Percentiles rank a stretch among this genome's conserved stretches.
Conservation (phyloP, 2,888 invertebrate species). For the Prosopocoilus inquinatus region DNA sequence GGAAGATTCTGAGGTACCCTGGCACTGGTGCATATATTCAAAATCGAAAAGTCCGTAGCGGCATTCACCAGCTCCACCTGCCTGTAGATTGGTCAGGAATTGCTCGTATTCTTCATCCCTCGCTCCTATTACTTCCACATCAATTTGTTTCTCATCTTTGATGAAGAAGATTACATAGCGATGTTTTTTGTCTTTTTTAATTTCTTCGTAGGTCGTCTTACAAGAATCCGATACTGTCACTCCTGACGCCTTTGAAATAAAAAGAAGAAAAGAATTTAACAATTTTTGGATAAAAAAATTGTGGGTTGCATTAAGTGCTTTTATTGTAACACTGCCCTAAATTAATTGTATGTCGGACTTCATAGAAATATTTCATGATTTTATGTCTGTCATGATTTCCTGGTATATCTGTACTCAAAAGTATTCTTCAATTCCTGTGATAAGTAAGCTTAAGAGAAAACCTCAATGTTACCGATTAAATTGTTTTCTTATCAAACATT, state of each 20-base stretch:
- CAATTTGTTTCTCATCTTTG: constrained; percentile 93
- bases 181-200: constrained; percentile 96
- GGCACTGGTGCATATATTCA: constrained; percentile 96
- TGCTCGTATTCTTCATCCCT: constrained; percentile 90
- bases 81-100: constrained; percentile 91
- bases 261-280: constrained; percentile 8
- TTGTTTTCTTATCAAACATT: no score
- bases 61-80: constrained; percentile 90
- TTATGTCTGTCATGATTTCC: no score
- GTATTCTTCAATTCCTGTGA: no score
- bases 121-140: constrained; percentile 88
- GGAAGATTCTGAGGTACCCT: constrained; percentile 94
- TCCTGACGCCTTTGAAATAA: constrained; percentile 79
- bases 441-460: no score
- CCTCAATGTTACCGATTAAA: no score
- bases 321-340: no score
- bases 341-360: no score
- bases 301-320: background rate
- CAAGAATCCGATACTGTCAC: constrained; percentile 94
- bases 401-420: no score
- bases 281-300: background rate
- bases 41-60: constrained; percentile 98
- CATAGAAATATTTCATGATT: no score
- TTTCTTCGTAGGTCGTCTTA: constrained; percentile 93
- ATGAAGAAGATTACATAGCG: constrained; percentile 96